A percentile compares a stretch with the other conserved stretches of the same genome.
These are phyloP conservation scores for Brachypodius melanocephalos DNA, from an alignment of 2,113 vertebrate genomes.

Conservation along the genomic window DNA sequence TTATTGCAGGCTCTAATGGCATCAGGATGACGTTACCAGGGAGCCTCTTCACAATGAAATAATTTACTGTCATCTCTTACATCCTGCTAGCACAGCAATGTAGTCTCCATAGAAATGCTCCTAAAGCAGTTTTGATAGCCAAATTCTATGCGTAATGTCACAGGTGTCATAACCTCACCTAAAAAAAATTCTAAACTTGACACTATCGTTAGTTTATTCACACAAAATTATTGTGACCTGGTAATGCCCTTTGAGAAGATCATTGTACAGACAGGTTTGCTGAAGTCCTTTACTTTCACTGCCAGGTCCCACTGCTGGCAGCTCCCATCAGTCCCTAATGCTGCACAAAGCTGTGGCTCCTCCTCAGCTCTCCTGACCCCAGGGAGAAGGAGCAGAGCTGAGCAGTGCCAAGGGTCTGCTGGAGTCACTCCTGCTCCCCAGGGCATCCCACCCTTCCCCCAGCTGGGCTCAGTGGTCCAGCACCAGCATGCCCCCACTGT, in stretches of 20 bases:
- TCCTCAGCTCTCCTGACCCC: background rate
- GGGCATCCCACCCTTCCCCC: background rate
- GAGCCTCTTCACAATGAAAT: slow-evolving; percentile 16
- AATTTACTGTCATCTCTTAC: slow-evolving; percentile 40
- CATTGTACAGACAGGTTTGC: background rate
- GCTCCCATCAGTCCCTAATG: background rate
- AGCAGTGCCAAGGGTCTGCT: background rate
- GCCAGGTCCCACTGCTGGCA: background rate
- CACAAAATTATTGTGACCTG: background rate
- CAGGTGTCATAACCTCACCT: background rate
- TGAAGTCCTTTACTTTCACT: background rate
- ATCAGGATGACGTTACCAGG: background rate
- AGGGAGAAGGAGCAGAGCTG: background rate
- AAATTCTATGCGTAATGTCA: background rate
- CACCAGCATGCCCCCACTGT: accelerated
- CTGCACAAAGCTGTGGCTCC: background rate
- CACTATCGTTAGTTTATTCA: background rate
- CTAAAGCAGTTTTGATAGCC: background rate
- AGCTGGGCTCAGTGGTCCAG: background rate
- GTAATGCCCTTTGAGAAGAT: background rate
- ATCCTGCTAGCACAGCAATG: background rate
- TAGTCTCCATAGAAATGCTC: background rate
- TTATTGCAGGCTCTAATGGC: slow-evolving; percentile 32
- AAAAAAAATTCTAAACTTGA: background rate
- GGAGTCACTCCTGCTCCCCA: background rate